Percentiles rank a stretch among this genome's conserved stretches.
phyloP scores from a whole-genome alignment of 2,113 vertebrate genomes.

The Alosa alosa region DNA sequence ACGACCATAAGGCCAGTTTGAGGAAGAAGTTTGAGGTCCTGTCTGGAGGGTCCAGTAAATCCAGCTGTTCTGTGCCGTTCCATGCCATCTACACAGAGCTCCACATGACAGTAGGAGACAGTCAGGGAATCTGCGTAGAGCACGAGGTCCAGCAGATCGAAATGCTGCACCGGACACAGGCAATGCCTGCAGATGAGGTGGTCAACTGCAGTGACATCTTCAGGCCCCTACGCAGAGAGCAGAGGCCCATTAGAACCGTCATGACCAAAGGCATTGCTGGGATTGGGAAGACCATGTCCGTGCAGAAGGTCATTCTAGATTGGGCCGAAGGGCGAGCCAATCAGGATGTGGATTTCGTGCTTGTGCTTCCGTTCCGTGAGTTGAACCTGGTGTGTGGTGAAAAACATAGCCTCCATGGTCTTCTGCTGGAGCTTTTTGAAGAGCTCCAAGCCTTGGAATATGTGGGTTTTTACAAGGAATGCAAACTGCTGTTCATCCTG shows the following conservation, averaged over 20 bases:
- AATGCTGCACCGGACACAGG: background rate
- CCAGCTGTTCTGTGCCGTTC: background rate
- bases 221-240: background rate
- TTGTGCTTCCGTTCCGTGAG: background rate
- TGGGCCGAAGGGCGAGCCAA: background rate
- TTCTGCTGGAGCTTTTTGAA: background rate
- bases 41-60: background rate
- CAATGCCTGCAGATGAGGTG: background rate
- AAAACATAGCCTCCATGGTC: background rate
- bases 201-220: constrained; percentile 4
- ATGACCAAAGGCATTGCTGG: constrained; percentile 1
- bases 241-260: background rate
- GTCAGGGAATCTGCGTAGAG: background rate
- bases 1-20: background rate
- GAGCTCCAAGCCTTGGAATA: background rate
- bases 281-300: background rate
- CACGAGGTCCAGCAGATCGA: background rate
- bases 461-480: background rate
- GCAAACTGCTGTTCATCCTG: constrained; percentile 14
- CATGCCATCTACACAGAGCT: background rate
- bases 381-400: background rate
- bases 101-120: background rate
- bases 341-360: background rate
- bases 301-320: background rate
- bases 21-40: background rate